A percentile compares a stretch with the other conserved stretches of the same genome.
These are phyloP conservation scores for Lycophotia porphyrea DNA, from an alignment of 2,888 invertebrate genomes.

Conservation along the genomic window DNA sequence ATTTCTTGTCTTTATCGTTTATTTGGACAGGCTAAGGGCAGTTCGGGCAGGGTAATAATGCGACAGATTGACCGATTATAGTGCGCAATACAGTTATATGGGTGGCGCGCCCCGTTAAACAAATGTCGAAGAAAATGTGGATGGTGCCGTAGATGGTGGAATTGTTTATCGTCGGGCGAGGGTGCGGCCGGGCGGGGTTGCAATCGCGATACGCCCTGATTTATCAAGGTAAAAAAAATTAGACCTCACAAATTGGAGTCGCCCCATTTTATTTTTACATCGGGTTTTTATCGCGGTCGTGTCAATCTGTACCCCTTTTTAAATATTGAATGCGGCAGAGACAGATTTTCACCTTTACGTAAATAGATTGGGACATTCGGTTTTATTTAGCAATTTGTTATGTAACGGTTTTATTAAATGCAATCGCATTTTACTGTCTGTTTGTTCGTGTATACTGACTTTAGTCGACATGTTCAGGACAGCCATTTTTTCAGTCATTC, in stretches of 20 bases:
- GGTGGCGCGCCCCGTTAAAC: constrained; percentile 82
- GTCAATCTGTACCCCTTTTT: constrained; percentile 67
- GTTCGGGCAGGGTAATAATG: constrained; percentile 78
- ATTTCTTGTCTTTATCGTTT: constrained; percentile 84
- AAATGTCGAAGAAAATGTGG: constrained; percentile 85
- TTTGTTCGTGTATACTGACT: not conserved
- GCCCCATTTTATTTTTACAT: constrained; percentile 71
- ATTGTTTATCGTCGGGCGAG: constrained; percentile 77
- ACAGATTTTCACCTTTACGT: constrained; percentile 61
- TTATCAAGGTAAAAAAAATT: constrained; percentile 81
- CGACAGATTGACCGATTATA: constrained; percentile 80
- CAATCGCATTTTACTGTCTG: constrained; percentile 25
- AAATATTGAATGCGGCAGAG: constrained; percentile 63
- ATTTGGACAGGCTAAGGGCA: constrained; percentile 76
- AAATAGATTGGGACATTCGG: constrained; percentile 50
- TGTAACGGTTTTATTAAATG: constrained; percentile 63
- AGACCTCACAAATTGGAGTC: constrained; percentile 78
- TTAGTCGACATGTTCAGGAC: not conserved
- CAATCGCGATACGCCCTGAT: constrained; percentile 79
- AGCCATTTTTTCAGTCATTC: too few relatives aligned
- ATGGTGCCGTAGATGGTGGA: constrained; percentile 71
- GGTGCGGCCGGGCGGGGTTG: constrained; percentile 81
- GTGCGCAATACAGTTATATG: constrained; percentile 80
- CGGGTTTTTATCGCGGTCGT: constrained; percentile 56
- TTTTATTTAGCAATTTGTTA: constrained; percentile 52